A percentile compares a stretch with the other conserved stretches of the same genome.
Evolutionary conservation across 2,888 invertebrate species (phyloP).

Genomic region (Neoaliturus tenellus): DNA sequence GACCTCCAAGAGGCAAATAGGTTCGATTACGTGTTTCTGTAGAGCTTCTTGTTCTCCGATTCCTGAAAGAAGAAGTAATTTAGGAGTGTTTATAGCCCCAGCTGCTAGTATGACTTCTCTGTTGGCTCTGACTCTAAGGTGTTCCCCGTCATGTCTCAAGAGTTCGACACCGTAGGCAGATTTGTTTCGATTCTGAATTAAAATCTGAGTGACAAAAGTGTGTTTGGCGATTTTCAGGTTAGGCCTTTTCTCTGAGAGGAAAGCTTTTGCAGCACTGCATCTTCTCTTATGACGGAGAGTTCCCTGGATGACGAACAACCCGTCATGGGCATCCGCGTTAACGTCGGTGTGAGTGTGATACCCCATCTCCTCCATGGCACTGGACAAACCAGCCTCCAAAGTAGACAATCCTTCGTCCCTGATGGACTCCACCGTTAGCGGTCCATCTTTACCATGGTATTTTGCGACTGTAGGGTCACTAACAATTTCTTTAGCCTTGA

Average conservation of each 20-base stretch:
- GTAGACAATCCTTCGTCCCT: constrained; percentile 30
- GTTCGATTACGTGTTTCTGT: constrained; percentile 37
- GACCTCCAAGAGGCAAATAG: constrained; percentile 34
- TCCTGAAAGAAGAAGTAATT: constrained; percentile 37
- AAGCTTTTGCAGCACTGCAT: constrained; percentile 46
- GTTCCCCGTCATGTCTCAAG: neutral
- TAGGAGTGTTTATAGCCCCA: constrained; percentile 45
- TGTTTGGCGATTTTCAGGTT: constrained; percentile 37
- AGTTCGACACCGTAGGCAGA: constrained; percentile 38
- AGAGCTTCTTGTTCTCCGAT: constrained; percentile 42
- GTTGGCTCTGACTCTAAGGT: constrained; percentile 19
- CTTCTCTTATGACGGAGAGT: constrained; percentile 41
- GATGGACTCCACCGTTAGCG: constrained; percentile 41
- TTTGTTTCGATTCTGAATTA: constrained; percentile 38
- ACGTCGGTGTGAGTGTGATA: constrained; percentile 48
- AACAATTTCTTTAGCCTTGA: constrained; percentile 40
- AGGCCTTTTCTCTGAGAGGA: constrained; percentile 16
- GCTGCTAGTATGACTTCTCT: constrained; percentile 39
- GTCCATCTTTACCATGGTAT: constrained; percentile 36
- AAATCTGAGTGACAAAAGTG: constrained; percentile 19
- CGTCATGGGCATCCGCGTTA: constrained; percentile 40
- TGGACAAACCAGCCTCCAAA: constrained; percentile 1
- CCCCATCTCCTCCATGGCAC: constrained; percentile 8
- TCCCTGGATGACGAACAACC: constrained; percentile 34
- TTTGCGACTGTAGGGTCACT: constrained; percentile 62